phyloP scores from a whole-genome alignment of 2,888 invertebrate genomes.

The Branchinecta sandiegonensis region DNA sequence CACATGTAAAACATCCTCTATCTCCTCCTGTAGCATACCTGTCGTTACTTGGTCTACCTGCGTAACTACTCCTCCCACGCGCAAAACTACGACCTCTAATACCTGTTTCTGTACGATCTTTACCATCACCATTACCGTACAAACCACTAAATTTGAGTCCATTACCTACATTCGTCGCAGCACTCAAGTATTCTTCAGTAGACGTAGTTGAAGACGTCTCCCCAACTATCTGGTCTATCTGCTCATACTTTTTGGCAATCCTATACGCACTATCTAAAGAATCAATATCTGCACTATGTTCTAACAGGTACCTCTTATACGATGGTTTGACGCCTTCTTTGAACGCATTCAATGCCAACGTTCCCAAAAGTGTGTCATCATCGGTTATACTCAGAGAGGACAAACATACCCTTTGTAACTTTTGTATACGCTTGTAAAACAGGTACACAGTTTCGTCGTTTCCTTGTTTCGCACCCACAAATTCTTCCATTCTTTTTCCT shows the following conservation, averaged over 20 bases:
- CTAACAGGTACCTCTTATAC: neutral
- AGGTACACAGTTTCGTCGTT: neutral
- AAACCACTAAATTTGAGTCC: conserved; percentile 3
- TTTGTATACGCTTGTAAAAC: neutral
- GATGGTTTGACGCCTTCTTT: neutral
- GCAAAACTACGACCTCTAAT: no score
- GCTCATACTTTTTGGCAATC: neutral
- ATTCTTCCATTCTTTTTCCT: neutral
- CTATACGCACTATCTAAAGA: neutral
- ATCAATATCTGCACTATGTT: neutral
- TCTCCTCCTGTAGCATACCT: neutral
- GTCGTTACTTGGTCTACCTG: neutral
- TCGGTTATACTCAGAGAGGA: neutral
- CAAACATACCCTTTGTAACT: neutral
- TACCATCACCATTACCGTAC: neutral
- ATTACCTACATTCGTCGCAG: neutral
- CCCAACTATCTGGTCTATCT: neutral
- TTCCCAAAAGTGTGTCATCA: neutral
- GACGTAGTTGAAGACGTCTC: neutral
- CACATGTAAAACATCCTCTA: neutral
- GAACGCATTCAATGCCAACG: neutral
- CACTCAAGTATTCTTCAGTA: neutral
- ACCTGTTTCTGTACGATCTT: neutral
- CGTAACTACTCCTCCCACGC: neutral
- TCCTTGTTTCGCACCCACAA: neutral